Evolutionary conservation across 2,888 invertebrate genomes (phyloP).

Genomic region (Myopa testacea): DNA sequence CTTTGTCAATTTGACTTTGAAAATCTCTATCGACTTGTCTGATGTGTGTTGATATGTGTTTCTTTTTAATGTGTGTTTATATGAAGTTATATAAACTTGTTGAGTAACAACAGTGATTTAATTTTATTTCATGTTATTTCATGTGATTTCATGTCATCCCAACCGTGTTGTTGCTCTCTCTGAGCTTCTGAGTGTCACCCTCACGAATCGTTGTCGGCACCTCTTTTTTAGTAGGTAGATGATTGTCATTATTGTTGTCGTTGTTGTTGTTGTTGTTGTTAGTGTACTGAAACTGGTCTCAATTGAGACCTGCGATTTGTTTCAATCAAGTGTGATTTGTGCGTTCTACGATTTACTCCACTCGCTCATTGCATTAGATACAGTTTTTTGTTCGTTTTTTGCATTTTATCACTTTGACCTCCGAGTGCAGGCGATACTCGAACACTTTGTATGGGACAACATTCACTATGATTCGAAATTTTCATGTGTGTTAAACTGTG

Average conservation of each 20-base stretch:
- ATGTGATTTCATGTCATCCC: background rate
- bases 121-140: background rate
- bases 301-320: slow-evolving; percentile 37
- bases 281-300: background rate
- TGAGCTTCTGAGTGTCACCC: slow-evolving; percentile 29
- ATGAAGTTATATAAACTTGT: background rate
- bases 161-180: slow-evolving; percentile 18
- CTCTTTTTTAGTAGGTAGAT: background rate
- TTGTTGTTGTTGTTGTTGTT: background rate
- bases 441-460: too few relatives aligned
- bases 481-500: background rate
- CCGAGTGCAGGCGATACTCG: background rate
- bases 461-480: background rate
- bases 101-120: background rate
- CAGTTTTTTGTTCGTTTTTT: background rate
- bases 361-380: slow-evolving; percentile 10
- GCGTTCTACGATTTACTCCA: background rate
- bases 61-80: background rate
- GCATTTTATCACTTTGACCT: slow-evolving; percentile 32
- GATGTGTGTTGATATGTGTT: background rate
- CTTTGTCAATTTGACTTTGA: background rate
- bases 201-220: background rate
- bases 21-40: background rate
- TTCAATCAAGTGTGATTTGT: slow-evolving; percentile 38
- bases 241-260: background rate